Conservation (phyloP, 2,113 vertebrate species). For the Vanacampus margaritifer region DNA sequence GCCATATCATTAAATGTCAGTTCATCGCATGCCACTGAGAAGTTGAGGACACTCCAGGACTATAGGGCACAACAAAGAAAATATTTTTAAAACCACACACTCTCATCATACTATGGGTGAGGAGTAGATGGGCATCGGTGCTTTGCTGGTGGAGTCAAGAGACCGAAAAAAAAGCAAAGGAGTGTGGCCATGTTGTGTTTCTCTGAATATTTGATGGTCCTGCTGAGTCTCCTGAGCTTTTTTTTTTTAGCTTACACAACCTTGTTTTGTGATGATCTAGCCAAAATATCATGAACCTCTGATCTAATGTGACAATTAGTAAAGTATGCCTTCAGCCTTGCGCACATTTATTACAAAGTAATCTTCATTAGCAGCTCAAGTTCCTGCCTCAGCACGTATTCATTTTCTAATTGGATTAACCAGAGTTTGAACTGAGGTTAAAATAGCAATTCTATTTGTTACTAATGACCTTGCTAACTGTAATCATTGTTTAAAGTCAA, state of each 20-base stretch:
- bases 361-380: slow-evolving; percentile 24
- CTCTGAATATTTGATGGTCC: slow-evolving; percentile 13
- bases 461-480: too few relatives aligned
- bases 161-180: slow-evolving; percentile 3
- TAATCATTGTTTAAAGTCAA: not conserved
- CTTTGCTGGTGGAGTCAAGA: slow-evolving; percentile 7
- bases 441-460: slow-evolving; percentile 4
- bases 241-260: slow-evolving; percentile 7
- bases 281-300: slow-evolving; percentile 5
- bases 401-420: slow-evolving; percentile 5
- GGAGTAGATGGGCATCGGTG: slow-evolving; percentile 38
- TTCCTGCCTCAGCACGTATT: slow-evolving; percentile 34
- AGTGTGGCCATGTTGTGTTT: slow-evolving; percentile 24
- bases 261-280: slow-evolving; percentile 1
- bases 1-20: not conserved
- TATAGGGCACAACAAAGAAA: not conserved
- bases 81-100: not conserved
- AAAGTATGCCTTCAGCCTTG: slow-evolving; percentile 10
- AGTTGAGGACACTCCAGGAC: too few relatives aligned
- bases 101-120: slow-evolving; percentile 54
- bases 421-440: slow-evolving; percentile 1
- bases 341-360: slow-evolving; percentile 21
- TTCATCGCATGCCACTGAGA: too few relatives aligned
- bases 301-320: slow-evolving; percentile 18
- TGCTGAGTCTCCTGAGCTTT: slow-evolving; percentile 10